Evolutionary conservation across 2,797 vertebrate species (phyloP).

Genomic region (Sparidentex hasta): DNA sequence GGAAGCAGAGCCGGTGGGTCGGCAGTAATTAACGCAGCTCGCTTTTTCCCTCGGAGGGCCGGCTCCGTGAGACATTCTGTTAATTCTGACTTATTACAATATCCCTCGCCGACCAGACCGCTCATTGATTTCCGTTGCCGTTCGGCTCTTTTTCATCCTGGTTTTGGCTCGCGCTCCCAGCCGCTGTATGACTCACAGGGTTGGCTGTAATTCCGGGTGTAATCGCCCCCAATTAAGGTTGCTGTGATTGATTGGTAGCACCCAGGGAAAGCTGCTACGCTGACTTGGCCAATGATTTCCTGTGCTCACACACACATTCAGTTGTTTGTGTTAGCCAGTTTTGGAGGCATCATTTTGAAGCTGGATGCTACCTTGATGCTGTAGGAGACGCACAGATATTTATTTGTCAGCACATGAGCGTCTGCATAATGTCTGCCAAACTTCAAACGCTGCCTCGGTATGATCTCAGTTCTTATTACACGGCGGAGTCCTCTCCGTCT

Average conservation of each 20-base stretch:
- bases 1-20: constrained; percentile 22
- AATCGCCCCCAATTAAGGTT: constrained; percentile 59
- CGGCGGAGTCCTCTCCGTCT: not conserved
- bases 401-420: constrained; percentile 30
- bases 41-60: constrained; percentile 14
- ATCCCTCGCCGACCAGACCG: constrained; percentile 46
- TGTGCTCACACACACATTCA: not conserved
- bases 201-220: constrained; percentile 31
- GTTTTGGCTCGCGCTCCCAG: constrained; percentile 31
- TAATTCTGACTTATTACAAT: constrained; percentile 65
- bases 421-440: constrained; percentile 24
- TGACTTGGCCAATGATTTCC: constrained; percentile 29
- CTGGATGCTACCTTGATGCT: constrained; percentile 6
- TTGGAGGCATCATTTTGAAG: constrained; percentile 32
- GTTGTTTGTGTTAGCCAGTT: constrained; percentile 6
- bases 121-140: constrained; percentile 68
- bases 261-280: constrained; percentile 29
- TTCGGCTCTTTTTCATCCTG: constrained; percentile 46
- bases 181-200: constrained; percentile 47
- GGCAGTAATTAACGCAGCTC: constrained; percentile 51
- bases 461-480: constrained; percentile 13
- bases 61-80: constrained; percentile 26
- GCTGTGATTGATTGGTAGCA: constrained; percentile 53
- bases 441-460: constrained; percentile 40
- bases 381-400: constrained; percentile 16